phyloP scores from a whole-genome alignment of 2,113 vertebrate genomes.

The Xyliphius kryptos region DNA sequence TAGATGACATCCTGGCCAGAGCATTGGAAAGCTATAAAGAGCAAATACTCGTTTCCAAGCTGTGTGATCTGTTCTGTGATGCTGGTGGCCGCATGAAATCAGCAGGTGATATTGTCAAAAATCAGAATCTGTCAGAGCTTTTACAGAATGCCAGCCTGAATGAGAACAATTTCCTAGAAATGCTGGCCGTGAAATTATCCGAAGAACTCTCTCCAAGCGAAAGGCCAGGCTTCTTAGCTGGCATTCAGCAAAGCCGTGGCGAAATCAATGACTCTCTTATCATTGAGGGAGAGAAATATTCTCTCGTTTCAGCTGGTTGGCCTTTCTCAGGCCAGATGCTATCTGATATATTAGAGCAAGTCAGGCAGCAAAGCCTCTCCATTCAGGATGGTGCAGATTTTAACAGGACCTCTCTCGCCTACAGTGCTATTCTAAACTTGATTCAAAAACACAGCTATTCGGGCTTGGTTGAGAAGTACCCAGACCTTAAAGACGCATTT shows the following conservation, averaged over 20 bases:
- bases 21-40: constrained; percentile 35
- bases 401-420: constrained; percentile 25
- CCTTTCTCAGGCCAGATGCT: constrained; percentile 47
- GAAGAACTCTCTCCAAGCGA: constrained; percentile 42
- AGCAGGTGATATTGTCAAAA: constrained; percentile 30
- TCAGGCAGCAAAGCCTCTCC: constrained; percentile 29
- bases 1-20: constrained; percentile 46
- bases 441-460: constrained; percentile 17
- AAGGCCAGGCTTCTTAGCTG: constrained; percentile 11
- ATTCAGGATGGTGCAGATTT: constrained; percentile 25
- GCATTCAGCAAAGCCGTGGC: constrained; percentile 20
- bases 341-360: constrained; percentile 36
- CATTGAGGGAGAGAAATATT: constrained; percentile 34
- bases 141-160: constrained; percentile 41
- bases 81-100: constrained; percentile 25
- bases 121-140: constrained; percentile 44
- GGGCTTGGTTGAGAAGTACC: constrained; percentile 3
- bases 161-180: constrained; percentile 34
- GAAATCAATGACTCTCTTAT: constrained; percentile 43
- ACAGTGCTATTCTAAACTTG: constrained; percentile 37
- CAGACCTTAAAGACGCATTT: constrained; percentile 12
- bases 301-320: constrained; percentile 39
- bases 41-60: constrained; percentile 40
- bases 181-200: constrained; percentile 47
- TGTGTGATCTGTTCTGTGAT: constrained; percentile 53